Evolutionary conservation across 2,797 vertebrate species (phyloP).

Genomic region (Distichodus sexfasciatus): DNA sequence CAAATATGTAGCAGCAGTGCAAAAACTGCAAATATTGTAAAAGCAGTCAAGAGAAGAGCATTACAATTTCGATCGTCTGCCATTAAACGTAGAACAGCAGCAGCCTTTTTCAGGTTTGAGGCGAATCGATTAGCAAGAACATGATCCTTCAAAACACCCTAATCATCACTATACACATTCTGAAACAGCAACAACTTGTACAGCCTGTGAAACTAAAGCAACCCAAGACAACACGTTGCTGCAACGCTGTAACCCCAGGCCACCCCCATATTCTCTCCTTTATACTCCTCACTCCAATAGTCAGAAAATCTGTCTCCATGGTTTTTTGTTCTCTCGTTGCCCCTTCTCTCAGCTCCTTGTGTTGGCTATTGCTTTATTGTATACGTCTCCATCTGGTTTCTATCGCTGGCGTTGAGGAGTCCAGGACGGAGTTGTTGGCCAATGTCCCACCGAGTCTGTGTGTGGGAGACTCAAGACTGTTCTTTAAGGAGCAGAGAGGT

Average conservation of each 20-base stretch:
- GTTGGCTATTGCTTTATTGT: conserved; percentile 46
- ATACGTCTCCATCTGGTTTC: conserved; percentile 58
- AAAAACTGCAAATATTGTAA: too few species aligned
- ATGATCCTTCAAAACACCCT: too few species aligned
- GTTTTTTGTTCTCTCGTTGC: conserved; percentile 11
- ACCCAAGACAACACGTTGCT: conserved; percentile 60
- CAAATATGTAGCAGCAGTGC: too few species aligned
- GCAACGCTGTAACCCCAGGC: conserved; percentile 39
- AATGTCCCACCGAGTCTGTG: conserved; percentile 46
- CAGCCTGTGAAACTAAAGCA: conserved; percentile 41
- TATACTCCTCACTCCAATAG: conserved; percentile 1
- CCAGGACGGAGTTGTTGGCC: conserved; percentile 51
- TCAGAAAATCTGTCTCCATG: neutral
- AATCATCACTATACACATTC: too few species aligned
- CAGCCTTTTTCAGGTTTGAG: too few species aligned
- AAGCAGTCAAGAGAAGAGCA: too few species aligned
- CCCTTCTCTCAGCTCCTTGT: conserved; percentile 22
- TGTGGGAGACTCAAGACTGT: conserved; percentile 49
- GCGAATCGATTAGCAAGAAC: too few species aligned
- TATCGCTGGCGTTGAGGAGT: conserved; percentile 54
- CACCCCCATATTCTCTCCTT: conserved; percentile 6
- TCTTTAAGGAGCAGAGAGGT: conserved; percentile 24
- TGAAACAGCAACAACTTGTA: conserved; percentile 48
- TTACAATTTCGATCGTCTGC: too few species aligned
- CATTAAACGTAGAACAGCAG: too few species aligned